Evolutionary conservation across 2,888 invertebrate species (phyloP).

Genomic region (Syrista parreyssii): DNA sequence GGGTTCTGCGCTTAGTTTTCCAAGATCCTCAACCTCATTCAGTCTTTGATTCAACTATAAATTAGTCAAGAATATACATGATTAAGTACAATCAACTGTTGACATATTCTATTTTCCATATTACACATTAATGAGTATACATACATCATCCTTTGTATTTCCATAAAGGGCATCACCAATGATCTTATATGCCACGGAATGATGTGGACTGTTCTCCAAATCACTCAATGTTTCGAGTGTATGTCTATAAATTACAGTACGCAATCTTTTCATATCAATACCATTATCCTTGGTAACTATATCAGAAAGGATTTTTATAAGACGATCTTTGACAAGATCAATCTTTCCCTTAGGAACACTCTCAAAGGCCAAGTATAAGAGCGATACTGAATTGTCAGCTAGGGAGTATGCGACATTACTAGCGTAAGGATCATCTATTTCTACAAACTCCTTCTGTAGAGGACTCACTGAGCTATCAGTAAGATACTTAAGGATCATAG

Average conservation of each 20-base stretch:
- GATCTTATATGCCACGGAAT: constrained; percentile 79
- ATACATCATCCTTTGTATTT: constrained; percentile 77
- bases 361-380: constrained; percentile 78
- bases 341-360: constrained; percentile 81
- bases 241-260: constrained; percentile 77
- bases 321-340: constrained; percentile 71
- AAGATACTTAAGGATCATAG: constrained; percentile 81
- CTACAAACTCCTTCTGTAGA: constrained; percentile 84
- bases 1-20: constrained; percentile 73
- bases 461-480: constrained; percentile 90
- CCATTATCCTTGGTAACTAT: constrained; percentile 67
- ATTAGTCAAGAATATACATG: background rate
- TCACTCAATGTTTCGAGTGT: constrained; percentile 76
- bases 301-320: constrained; percentile 67
- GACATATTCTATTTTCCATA: background rate
- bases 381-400: constrained; percentile 78
- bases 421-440: constrained; percentile 83
- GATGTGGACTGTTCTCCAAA: constrained; percentile 83
- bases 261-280: constrained; percentile 82
- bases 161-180: constrained; percentile 90
- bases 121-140: constrained; percentile 44
- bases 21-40: constrained; percentile 74
- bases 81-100: constrained; percentile 9
- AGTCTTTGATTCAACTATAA: constrained; percentile 75
- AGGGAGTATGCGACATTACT: constrained; percentile 78